Evolutionary conservation across 2,797 vertebrate species (phyloP).

Genomic region (Urocyon cinereoargenteus): DNA sequence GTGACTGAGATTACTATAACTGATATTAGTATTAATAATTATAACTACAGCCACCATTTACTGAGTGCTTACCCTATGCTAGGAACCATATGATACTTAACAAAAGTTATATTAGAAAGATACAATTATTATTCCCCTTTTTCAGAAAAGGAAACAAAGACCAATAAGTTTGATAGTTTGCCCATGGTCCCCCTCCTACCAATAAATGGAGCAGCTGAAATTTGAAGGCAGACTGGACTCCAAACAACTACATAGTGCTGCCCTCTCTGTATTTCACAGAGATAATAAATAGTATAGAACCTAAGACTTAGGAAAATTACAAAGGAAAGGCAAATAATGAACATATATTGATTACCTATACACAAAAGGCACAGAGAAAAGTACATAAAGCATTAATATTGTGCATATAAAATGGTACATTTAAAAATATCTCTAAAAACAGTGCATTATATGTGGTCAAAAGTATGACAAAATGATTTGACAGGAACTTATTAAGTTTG

Average conservation of each 20-base stretch:
- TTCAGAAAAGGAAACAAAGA: constrained; percentile 28
- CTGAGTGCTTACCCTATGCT: background rate
- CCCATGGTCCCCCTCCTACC: background rate
- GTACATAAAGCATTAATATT: background rate
- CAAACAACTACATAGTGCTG: background rate
- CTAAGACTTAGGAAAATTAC: background rate
- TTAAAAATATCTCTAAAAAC: constrained; percentile 29
- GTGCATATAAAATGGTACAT: background rate
- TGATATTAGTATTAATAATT: background rate
- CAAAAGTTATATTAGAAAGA: constrained; percentile 16
- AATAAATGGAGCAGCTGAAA: constrained; percentile 11
- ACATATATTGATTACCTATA: background rate
- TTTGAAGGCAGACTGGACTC: background rate
- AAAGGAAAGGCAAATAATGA: background rate
- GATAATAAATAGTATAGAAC: background rate
- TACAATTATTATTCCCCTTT: constrained; percentile 28
- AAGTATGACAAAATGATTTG: constrained; percentile 59
- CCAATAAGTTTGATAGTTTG: background rate
- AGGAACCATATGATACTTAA: background rate
- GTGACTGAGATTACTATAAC: background rate
- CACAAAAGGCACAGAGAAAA: constrained; percentile 17
- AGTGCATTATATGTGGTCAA: background rate
- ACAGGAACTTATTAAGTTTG: constrained; percentile 51
- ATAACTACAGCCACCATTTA: background rate
- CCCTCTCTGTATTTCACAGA: background rate